Conservation (phyloP, 2,888 invertebrate genomes). For the Phaonia tiefii region DNA sequence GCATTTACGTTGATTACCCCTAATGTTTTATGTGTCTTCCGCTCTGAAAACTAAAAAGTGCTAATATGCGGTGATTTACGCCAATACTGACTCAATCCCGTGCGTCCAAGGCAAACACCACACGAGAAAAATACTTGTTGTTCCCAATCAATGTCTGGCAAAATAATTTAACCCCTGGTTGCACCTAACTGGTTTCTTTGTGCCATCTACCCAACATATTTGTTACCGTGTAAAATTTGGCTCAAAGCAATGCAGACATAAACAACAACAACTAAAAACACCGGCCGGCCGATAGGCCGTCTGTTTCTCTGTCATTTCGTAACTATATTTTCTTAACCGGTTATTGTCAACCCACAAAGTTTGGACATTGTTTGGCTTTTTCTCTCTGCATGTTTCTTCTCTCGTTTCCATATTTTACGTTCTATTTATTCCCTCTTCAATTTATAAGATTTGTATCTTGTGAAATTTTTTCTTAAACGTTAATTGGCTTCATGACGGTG, state of each 20-base stretch:
- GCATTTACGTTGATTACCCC: too few relatives aligned
- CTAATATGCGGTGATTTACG: constrained; percentile 13
- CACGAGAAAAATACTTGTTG: neutral
- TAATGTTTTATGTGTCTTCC: neutral
- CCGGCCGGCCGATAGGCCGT: constrained; percentile 53
- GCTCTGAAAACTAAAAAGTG: constrained; percentile 10
- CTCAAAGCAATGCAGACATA: neutral
- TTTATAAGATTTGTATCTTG: constrained; percentile 57
- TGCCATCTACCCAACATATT: neutral
- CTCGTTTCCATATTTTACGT: constrained; percentile 46
- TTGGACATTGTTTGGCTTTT: constrained; percentile 19
- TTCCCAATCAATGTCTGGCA: constrained; percentile 32
- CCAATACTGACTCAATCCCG: constrained; percentile 3
- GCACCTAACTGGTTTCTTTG: constrained; percentile 51
- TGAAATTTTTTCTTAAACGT: constrained; percentile 57
- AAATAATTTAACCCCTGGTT: neutral
- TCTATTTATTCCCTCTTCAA: constrained; percentile 42
- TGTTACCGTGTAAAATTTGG: constrained; percentile 22
- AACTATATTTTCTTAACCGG: constrained; percentile 51
- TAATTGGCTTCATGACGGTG: constrained; percentile 62
- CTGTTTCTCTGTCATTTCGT: neutral
- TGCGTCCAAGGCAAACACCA: neutral
- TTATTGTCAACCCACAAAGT: constrained; percentile 59
- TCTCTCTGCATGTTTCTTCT: constrained; percentile 22
- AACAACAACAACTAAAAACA: constrained; percentile 9